Conservation (phyloP, 2,797 vertebrate genomes). For the Thripadectes ignobilis region DNA sequence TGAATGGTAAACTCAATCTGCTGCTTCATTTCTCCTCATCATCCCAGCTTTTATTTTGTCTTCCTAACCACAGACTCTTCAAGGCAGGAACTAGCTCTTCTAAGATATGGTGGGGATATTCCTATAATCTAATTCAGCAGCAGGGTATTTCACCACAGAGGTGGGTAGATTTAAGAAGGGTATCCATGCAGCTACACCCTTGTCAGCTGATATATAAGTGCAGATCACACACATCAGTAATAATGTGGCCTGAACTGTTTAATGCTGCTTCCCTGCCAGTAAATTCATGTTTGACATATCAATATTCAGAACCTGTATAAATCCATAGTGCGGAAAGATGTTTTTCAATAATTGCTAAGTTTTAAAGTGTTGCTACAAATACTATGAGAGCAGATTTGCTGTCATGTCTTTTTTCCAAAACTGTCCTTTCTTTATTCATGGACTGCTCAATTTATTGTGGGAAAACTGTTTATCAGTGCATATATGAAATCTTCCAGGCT, state of each 20-base stretch:
- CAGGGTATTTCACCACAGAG: neutral
- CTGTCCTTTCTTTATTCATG: neutral
- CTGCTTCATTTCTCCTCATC: neutral
- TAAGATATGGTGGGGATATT: neutral
- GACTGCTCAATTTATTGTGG: neutral
- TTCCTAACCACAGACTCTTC: neutral
- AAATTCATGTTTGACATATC: neutral
- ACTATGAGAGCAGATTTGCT: neutral
- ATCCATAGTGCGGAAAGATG: neutral
- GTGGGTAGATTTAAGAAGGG: neutral
- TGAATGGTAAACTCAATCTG: neutral
- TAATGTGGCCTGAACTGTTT: neutral
- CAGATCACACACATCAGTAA: neutral
- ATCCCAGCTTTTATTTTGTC: neutral
- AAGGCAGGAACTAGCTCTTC: neutral
- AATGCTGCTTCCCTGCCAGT: neutral
- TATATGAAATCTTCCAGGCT: neutral
- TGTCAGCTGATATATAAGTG: neutral
- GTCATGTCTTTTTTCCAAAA: neutral
- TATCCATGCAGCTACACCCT: neutral
- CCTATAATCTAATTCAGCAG: neutral
- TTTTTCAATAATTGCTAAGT: neutral
- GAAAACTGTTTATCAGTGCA: neutral
- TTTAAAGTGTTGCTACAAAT: neutral
- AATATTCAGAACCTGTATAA: neutral